Base-by-base conservation (phyloP, 2,797 vertebrate genomes). In the Ceryle rudis region DNA sequence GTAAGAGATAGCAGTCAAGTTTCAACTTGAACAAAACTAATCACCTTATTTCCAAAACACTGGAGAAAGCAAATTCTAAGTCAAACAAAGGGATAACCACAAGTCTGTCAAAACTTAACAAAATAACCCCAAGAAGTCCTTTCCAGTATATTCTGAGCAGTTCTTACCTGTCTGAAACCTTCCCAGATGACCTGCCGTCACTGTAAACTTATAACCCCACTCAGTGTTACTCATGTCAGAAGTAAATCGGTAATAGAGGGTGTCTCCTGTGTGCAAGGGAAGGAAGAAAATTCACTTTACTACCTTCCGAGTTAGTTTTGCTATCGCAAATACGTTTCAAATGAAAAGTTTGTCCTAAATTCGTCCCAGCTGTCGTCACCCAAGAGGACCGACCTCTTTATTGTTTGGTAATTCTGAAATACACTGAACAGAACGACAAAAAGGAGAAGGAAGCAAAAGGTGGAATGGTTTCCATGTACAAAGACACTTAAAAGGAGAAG, bases 151-250 rank as follows among this genome's bases (percentile, higher is more conserved):
- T 28, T 55, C 49, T 47, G 42, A 77, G n/a, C 13, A 60, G 33
- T 5, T 67, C 96, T 88, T 79, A 99, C 99, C 99, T 98, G 99
- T 99, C 97, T 99, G 99, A 96, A 99, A 99, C 41, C 99, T 98
- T 6, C 99, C 99, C 81, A 99, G 98, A 95, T 99, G 99, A 49
- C 99, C 99, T 10, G 99, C 99, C 3, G 99, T 99, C 41, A 99
- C 98, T 3, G 99, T 99, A 96, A 99, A 99, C 97, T 98, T 99
- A 90, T 99, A 99, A 70, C 99, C 99, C 99, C 99, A 99, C 93
- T 99, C 99, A 0, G 99, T 99, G 98, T 99, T 99, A 97, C 99
- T 99, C 99, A 99, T 99, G 98, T 99, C 99, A 4, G 99, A 99
- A 95, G 99, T 99, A 55, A 99, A 99, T 58, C 98, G 98, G 97